A percentile compares a stretch with the other conserved stretches of the same genome.
phyloP scores from a whole-genome alignment of 2,888 invertebrate genomes.

The Protodeltote pygarga region DNA sequence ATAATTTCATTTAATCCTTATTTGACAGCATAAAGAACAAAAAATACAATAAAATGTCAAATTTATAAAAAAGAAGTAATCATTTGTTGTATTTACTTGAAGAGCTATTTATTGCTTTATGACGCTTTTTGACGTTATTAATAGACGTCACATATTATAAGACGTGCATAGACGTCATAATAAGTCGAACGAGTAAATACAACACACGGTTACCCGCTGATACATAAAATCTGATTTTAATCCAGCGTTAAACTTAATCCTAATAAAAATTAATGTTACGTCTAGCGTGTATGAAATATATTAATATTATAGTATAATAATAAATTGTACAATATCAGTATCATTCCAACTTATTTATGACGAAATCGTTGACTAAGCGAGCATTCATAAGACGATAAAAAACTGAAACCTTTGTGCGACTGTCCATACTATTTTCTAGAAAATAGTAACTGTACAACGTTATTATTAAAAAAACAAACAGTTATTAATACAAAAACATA shows the following conservation, averaged over 20 bases:
- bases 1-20: conserved; percentile 47
- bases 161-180: background rate
- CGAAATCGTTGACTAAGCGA: conserved; percentile 33
- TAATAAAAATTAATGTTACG: conserved; percentile 70
- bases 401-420: conserved; percentile 39
- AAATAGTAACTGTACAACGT: conserved; percentile 11
- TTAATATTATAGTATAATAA: conserved; percentile 66
- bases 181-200: conserved; percentile 37
- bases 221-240: conserved; percentile 72
- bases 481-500: too few species aligned
- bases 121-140: background rate
- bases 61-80: conserved; percentile 66
- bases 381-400: background rate
- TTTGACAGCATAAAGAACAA: conserved; percentile 46
- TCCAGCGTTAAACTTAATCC: conserved; percentile 75
- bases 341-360: conserved; percentile 59
- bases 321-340: conserved; percentile 82
- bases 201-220: conserved; percentile 43
- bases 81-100: conserved; percentile 17
- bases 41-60: conserved; percentile 68
- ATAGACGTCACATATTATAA: background rate
- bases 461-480: too few species aligned
- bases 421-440: conserved; percentile 4
- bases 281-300: conserved; percentile 78
- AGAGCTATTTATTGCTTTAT: conserved; percentile 1